Conservation (phyloP, 2,888 invertebrate species). For the Mallateleia sp. region DNA sequence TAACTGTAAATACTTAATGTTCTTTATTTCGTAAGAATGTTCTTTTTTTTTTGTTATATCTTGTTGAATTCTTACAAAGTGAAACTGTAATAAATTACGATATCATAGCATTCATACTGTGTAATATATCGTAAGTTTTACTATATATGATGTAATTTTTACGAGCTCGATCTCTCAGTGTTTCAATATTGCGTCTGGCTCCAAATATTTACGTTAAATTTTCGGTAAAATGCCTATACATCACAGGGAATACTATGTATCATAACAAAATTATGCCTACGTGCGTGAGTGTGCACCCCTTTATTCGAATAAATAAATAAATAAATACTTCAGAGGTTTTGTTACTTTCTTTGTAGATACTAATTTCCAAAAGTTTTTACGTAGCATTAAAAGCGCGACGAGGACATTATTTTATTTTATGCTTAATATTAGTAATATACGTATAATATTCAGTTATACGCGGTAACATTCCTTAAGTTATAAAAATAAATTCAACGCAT, state of each 20-base stretch:
- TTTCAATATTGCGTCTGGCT: slow-evolving; percentile 7
- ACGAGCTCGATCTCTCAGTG: no score
- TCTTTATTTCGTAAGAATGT: no score
- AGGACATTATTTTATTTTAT: slow-evolving; percentile 30
- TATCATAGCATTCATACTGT: no score
- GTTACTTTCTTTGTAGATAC: slow-evolving; percentile 8
- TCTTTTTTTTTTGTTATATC: no score
- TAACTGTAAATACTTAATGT: no score
- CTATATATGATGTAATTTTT: no score
- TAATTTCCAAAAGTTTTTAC: slow-evolving; percentile 24
- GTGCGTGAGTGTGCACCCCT: slow-evolving; percentile 22
- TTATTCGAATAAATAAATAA: slow-evolving; percentile 57
- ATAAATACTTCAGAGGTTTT: slow-evolving; percentile 27
- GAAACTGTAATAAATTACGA: no score
- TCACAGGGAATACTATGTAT: slow-evolving; percentile 46
- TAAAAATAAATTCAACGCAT: slow-evolving; percentile 45
- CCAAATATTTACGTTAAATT: background rate
- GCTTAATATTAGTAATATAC: slow-evolving; percentile 37
- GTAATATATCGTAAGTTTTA: no score
- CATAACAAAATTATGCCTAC: slow-evolving; percentile 57
- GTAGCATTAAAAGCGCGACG: slow-evolving; percentile 35
- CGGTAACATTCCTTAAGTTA: slow-evolving; percentile 39
- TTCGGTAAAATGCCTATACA: slow-evolving; percentile 47
- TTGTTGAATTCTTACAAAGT: no score
- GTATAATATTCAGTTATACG: slow-evolving; percentile 54